Base-by-base conservation (phyloP, 2,888 invertebrate genomes). In the Chaetoderma sp. region DNA sequence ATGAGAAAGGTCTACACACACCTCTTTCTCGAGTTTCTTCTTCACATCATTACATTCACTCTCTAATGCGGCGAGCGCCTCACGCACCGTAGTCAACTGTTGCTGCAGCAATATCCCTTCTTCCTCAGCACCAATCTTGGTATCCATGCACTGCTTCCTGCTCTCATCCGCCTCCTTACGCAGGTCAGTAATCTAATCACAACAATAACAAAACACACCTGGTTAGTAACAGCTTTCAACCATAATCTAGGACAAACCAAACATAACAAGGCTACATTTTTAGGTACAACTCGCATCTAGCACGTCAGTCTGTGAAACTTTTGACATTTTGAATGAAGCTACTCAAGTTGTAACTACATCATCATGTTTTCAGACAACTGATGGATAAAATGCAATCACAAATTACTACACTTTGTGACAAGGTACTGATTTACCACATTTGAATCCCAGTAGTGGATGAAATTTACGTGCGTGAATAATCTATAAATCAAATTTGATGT, bases 21-120 rank as follows among this genome's bases (percentile, higher is more conserved):
- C 85, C 84, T 86, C 85, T 67, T 78, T 83, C 47, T 85, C 82
- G 1, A 86, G 78, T 50, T 76, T 68, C 60, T 78, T 78, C 63
- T 78, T 77, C n/a, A 84, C 74, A 60, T 83, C 76, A 55, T 78
- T 78, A 33, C 78, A 76, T 65, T 85, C 83, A 54, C 77, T 78
- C 71, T 83, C 83, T 1, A 81, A 76, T 32, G 74, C 71, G n/a
- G 75, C 66, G 18, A 86, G 74, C 8, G 81, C 80, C 44, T 79
- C 76, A 6, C 79, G 72, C 33, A 85, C 72, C 2, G 82, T 80
- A 21, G 75, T 71, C 54, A 84, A 73, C 70, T 86, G 84, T 62
- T 85, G 81, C 28, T 76, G 69, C 32, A 85, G 71, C 55, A 83
- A 68, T 3, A 79, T 73, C 28, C 78, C 74, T 58, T 84, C 79